Conservation (phyloP, 2,113 vertebrate species). For the Arothron firmamentum region DNA sequence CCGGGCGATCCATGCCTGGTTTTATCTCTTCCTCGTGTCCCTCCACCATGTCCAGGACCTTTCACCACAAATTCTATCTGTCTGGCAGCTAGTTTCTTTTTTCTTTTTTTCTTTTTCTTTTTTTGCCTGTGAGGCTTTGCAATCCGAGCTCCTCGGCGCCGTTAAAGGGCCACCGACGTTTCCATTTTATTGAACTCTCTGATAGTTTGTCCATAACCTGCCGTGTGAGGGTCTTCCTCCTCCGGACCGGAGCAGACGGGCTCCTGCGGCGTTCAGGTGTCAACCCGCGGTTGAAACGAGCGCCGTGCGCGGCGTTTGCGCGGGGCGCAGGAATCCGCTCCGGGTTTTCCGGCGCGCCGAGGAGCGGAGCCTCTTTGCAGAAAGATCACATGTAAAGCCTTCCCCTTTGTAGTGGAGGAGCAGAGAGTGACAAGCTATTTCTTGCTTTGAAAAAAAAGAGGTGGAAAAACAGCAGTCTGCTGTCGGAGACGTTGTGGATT, state of each 20-base stretch:
- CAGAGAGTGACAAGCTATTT: constrained; percentile 83
- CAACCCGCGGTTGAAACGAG: constrained; percentile 31
- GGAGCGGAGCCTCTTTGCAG: constrained; percentile 81
- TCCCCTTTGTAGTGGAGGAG: constrained; percentile 86
- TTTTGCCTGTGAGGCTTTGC: constrained; percentile 26
- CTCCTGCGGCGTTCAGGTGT: constrained; percentile 6
- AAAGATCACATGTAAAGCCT: constrained; percentile 89
- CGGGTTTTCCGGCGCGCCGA: constrained; percentile 79
- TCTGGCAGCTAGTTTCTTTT: constrained; percentile 30
- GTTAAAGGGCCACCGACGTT: constrained; percentile 39
- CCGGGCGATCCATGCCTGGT: constrained; percentile 64
- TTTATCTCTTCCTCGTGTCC: constrained; percentile 61
- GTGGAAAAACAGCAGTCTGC: constrained; percentile 46
- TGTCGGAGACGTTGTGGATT: constrained; percentile 68
- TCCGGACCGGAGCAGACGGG: constrained; percentile 7
- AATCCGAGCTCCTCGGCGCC: constrained; percentile 22
- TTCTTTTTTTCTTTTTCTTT: background rate
- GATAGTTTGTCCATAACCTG: constrained; percentile 18
- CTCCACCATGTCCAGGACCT: constrained; percentile 56
- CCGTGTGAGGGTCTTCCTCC: background rate
- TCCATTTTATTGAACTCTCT: constrained; percentile 14
- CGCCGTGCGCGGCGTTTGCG: constrained; percentile 3
- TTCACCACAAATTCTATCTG: constrained; percentile 42
- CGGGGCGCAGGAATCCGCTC: constrained; percentile 72
- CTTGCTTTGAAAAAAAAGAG: constrained; percentile 64